Evolutionary conservation across 2,888 invertebrate genomes (phyloP).

Genomic region (Ceriagrion tenellum): DNA sequence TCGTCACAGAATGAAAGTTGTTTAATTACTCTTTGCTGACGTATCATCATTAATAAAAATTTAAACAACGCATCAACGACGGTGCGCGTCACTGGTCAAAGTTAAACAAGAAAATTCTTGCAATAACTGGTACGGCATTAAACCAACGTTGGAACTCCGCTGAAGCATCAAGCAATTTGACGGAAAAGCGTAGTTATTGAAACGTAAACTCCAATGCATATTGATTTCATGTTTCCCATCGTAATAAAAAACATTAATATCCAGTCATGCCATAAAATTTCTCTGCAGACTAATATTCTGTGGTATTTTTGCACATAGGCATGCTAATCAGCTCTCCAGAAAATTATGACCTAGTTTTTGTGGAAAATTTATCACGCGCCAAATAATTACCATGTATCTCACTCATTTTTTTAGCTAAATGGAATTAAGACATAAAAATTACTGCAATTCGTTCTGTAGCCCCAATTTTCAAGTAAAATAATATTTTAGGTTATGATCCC

Average conservation of each 20-base stretch:
- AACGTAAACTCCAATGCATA: neutral
- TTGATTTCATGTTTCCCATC: neutral
- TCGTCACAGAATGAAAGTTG: neutral
- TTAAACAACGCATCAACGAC: neutral
- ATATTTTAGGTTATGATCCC: too few species aligned
- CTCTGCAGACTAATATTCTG: neutral
- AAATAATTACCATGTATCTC: too few species aligned
- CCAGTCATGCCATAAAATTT: neutral
- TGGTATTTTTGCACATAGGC: too few species aligned
- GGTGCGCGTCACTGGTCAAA: neutral
- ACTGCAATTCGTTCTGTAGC: too few species aligned
- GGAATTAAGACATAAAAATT: too few species aligned
- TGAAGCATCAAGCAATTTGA: neutral
- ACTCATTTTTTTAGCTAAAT: too few species aligned
- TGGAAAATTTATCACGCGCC: too few species aligned
- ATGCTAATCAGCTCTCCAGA: too few species aligned
- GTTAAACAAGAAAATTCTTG: neutral
- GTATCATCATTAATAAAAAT: neutral
- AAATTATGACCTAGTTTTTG: too few species aligned
- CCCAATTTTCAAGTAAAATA: too few species aligned
- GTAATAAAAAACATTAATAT: neutral
- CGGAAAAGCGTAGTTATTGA: conserved; percentile 21
- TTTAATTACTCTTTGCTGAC: neutral
- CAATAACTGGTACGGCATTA: neutral
- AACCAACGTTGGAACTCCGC: neutral